Evolutionary conservation across 2,113 vertebrate species (phyloP), one percentile per base, ranked within the genome.

Genomic region (Butastur rufipennis): DNA sequence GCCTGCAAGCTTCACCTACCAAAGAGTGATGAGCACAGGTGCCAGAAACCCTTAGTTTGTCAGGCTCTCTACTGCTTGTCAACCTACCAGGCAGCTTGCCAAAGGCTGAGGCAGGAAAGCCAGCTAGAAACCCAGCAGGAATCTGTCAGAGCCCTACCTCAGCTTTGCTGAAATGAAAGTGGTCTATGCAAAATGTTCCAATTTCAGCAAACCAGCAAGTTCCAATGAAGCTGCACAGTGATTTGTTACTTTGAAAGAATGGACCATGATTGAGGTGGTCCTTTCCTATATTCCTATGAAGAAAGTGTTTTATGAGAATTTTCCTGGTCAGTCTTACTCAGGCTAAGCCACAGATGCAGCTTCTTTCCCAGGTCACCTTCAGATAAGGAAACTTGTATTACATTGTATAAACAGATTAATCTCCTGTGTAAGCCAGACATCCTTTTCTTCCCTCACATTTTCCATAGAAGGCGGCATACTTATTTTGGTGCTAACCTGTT

Each of bases 71-170:
- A 14, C 29, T 74, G 65, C 89, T 82, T 93, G 81, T 94, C 95
- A 91, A 43, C 74, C 87, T 85, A 66, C 70, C 78, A 90, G 93
- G 92, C 87, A 85, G 47, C 58, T 48, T 80, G 92, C 78, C 87
- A 85, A 93, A 43, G 71, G 43, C 89, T 87, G 73, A 89, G 68
- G 62, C 73, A 82, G 78, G 56, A 79, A 18, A 86, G 38, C 8
- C 77, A 27, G 61, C 63, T 31, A 47, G 61, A 94, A 79, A 56
- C 26, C 55, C 89, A 67, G 83, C n/a, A 84, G 81, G 59, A 63
- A 59, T 61, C 91, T 91, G 77, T 47, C 86, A 89, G 65, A 59
- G 65, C n/a, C 42, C 43, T 36, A 4, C 56, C 65, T 61, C 42
- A 55, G 29, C 61, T 59, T 31, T 47, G 61, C 61, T 56, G 65